Conservation (phyloP, 2,888 invertebrate genomes). For the Cecidostiba fungosa region DNA sequence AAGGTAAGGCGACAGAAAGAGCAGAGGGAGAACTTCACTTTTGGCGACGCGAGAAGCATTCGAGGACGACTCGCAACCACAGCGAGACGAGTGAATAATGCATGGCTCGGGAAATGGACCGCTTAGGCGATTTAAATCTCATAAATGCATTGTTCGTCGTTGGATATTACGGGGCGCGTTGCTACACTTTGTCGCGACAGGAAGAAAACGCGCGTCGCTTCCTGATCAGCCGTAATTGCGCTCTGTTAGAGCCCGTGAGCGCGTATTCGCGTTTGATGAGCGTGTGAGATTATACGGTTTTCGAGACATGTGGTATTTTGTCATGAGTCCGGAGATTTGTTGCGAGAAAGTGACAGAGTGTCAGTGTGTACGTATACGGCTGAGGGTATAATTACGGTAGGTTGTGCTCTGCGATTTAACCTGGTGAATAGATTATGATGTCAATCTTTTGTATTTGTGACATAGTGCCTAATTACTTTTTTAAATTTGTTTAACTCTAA, state of each 20-base stretch:
- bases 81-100: constrained; percentile 75
- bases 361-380: not conserved
- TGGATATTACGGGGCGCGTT: not conserved
- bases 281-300: not conserved
- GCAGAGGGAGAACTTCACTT: constrained; percentile 1
- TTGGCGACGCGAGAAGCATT: constrained; percentile 72
- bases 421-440: too few relatives aligned
- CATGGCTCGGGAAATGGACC: constrained; percentile 78
- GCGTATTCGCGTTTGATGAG: not conserved
- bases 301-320: not conserved
- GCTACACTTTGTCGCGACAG: constrained; percentile 27
- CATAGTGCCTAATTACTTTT: too few relatives aligned
- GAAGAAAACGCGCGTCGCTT: constrained; percentile 21
- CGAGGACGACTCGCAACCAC: constrained; percentile 71
- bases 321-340: not conserved
- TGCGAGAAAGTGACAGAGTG: not conserved
- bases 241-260: not conserved
- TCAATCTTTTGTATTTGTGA: too few relatives aligned
- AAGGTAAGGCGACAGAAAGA: constrained; percentile 46
- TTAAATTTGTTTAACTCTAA: too few relatives aligned
- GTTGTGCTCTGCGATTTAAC: too few relatives aligned
- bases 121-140: constrained; percentile 79
- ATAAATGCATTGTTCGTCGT: constrained; percentile 74
- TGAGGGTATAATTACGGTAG: not conserved
- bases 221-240: constrained; percentile 45